phyloP scores from a whole-genome alignment of 2,113 vertebrate species.

The Sylvicapra grimmia region DNA sequence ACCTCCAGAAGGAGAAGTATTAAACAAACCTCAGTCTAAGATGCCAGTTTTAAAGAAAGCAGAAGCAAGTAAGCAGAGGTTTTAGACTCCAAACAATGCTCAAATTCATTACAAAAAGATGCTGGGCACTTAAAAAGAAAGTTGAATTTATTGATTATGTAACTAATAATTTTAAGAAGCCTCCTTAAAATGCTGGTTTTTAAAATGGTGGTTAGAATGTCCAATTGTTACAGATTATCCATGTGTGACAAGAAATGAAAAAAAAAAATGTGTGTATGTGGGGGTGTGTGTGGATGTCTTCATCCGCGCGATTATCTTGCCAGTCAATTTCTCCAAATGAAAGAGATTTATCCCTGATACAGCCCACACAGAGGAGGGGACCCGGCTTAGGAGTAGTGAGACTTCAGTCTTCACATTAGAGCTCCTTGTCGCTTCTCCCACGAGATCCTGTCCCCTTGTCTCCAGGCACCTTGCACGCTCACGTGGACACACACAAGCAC shows the following conservation, averaged over 20 bases:
- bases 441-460: background rate
- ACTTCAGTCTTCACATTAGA: background rate
- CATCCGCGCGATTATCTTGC: background rate
- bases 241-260: background rate
- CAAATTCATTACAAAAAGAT: background rate
- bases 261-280: background rate
- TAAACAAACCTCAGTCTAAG: background rate
- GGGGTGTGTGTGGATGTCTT: background rate
- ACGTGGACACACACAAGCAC: background rate
- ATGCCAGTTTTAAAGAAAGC: background rate
- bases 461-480: background rate
- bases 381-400: background rate
- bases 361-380: background rate
- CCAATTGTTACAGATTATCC: background rate
- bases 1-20: background rate
- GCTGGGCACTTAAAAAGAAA: background rate
- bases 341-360: background rate
- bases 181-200: background rate
- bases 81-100: background rate
- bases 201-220: background rate
- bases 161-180: background rate
- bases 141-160: constrained; percentile 13
- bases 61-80: background rate
- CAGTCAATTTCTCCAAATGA: background rate
- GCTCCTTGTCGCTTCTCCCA: background rate